Conservation (phyloP, 2,888 invertebrate species). For the Siphonodentalium dalli region DNA sequence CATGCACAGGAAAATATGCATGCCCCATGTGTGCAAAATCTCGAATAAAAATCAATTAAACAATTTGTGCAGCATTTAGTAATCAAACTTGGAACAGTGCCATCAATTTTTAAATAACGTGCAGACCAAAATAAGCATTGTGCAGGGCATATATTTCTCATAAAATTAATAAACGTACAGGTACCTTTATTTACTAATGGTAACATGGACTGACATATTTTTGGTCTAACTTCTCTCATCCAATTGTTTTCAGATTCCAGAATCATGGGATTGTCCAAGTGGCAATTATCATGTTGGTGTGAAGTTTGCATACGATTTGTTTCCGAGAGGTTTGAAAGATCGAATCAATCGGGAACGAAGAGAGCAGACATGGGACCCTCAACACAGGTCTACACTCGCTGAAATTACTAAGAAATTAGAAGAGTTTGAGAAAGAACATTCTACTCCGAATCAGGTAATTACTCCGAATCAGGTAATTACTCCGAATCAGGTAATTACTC, state of each 20-base stretch:
- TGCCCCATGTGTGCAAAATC: too few relatives aligned
- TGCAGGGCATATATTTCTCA: too few relatives aligned
- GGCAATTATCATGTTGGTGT: conserved; percentile 88
- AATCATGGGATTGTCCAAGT: conserved; percentile 81
- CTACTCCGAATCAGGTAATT: conserved; percentile 31
- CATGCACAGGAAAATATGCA: too few relatives aligned
- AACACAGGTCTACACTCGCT: conserved; percentile 80
- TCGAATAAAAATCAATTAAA: too few relatives aligned
- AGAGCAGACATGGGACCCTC: conserved; percentile 84
- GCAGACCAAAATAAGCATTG: too few relatives aligned
- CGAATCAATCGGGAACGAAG: conserved; percentile 79
- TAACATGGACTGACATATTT: background rate
- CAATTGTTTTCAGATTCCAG: conserved; percentile 74
- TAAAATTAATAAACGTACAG: too few relatives aligned
- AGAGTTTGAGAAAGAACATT: conserved; percentile 74
- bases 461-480: too few relatives aligned
- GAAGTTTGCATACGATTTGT: conserved; percentile 84
- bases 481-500: too few relatives aligned
- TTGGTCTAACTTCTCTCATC: conserved; percentile 20
- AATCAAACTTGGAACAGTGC: too few relatives aligned
- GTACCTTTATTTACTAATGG: background rate
- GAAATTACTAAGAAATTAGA: conserved; percentile 78
- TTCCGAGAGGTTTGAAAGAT: conserved; percentile 83
- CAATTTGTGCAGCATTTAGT: too few relatives aligned
- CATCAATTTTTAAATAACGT: too few relatives aligned